Conservation (phyloP, 2,888 invertebrate species). For the Melinaea marsaeus region DNA sequence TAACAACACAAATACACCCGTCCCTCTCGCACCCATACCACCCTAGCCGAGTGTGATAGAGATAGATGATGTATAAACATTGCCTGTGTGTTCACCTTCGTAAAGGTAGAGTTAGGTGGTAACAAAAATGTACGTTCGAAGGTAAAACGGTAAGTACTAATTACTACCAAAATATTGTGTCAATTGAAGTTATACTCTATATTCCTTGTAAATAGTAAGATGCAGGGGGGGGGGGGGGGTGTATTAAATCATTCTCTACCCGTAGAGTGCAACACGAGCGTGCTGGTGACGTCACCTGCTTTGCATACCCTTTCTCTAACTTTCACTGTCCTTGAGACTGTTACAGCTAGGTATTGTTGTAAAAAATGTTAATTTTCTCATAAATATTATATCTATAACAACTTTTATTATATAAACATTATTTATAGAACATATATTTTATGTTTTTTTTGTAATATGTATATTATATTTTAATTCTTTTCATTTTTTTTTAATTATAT, state of each 20-base stretch:
- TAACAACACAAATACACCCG: slow-evolving; percentile 61
- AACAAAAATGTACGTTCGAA: slow-evolving; percentile 74
- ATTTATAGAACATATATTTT: no score
- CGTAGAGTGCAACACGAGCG: slow-evolving; percentile 20
- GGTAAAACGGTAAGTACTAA: slow-evolving; percentile 59
- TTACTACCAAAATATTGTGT: slow-evolving; percentile 30
- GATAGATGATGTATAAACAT: slow-evolving; percentile 59
- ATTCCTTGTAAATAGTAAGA: not conserved
- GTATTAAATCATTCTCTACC: slow-evolving; percentile 7
- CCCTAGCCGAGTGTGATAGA: slow-evolving; percentile 46
- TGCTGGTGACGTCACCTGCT: slow-evolving; percentile 44
- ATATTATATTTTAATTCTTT: no score
- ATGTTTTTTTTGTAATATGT: no score
- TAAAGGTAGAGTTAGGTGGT: slow-evolving; percentile 69
- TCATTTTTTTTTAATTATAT: no score
- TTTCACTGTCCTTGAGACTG: slow-evolving; percentile 71
- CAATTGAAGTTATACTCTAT: not conserved
- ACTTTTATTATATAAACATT: not conserved
- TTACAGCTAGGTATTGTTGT: slow-evolving; percentile 32
- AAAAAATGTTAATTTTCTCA: slow-evolving; percentile 10
- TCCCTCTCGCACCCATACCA: slow-evolving; percentile 58
- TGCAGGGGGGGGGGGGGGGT: not conserved
- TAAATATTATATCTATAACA: not conserved
- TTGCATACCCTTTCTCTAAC: slow-evolving; percentile 67
- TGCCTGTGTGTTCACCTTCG: slow-evolving; percentile 65